phyloP scores from a whole-genome alignment of 2,113 vertebrate species.

The Uropsilus gracilis region DNA sequence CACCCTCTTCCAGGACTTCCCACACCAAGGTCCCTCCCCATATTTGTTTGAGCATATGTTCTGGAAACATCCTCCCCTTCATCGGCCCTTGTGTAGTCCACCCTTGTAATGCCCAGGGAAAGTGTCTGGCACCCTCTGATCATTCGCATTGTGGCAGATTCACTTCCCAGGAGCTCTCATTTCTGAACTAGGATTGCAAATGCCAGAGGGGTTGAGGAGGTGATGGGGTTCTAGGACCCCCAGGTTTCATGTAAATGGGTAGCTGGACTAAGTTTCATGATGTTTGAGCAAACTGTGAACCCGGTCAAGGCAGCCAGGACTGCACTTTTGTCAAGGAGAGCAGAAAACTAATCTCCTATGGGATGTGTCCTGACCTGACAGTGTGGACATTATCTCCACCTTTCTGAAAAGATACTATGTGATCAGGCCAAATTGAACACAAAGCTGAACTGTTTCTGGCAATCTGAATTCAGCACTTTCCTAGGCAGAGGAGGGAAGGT shows the following conservation, averaged over 20 bases:
- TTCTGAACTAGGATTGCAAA: neutral
- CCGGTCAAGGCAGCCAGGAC: rapidly evolving
- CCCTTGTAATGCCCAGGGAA: neutral
- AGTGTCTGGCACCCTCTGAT: neutral
- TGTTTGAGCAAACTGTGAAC: neutral
- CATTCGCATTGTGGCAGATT: neutral
- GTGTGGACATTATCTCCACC: neutral
- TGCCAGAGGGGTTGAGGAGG: rapidly evolving
- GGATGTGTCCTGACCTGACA: neutral
- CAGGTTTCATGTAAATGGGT: neutral
- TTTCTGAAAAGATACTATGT: neutral
- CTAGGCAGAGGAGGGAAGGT: neutral
- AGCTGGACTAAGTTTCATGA: neutral
- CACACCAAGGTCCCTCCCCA: neutral
- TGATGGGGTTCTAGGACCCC: neutral
- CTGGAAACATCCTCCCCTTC: neutral
- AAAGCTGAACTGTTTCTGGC: neutral
- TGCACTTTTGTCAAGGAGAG: neutral
- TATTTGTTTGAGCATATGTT: neutral
- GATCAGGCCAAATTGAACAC: neutral
- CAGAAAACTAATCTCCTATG: neutral
- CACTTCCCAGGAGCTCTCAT: neutral
- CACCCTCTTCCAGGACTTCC: neutral
- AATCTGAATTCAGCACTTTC: neutral
- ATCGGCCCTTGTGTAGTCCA: neutral